These are phyloP conservation scores for Halichoeres trimaculatus DNA, from an alignment of 2,113 vertebrate genomes.

Conservation along the genomic window DNA sequence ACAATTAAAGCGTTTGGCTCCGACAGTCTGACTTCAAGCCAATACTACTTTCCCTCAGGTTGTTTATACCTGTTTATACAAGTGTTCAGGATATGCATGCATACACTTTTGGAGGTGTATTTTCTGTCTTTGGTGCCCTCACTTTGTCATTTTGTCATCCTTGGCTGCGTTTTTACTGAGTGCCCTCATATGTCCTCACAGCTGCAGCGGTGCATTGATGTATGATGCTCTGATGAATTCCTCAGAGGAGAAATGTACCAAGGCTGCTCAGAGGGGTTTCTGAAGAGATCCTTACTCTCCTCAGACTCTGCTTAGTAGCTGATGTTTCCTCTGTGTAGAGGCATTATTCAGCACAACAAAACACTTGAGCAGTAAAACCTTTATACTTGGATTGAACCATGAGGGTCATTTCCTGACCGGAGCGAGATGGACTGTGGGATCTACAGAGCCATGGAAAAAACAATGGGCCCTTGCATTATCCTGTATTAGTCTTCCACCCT, in stretches of 20 bases:
- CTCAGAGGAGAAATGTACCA: constrained; percentile 19
- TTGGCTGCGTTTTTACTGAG: constrained; percentile 18
- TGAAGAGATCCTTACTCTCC: constrained; percentile 44
- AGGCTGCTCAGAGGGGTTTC: constrained; percentile 27
- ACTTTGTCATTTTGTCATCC: constrained; percentile 7
- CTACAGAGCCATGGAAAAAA: constrained; percentile 41
- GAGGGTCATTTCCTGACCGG: constrained; percentile 65
- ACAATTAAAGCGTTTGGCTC: constrained; percentile 37
- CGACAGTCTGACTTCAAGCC: constrained; percentile 24
- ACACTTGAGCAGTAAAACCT: constrained; percentile 58
- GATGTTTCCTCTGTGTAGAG: constrained; percentile 37
- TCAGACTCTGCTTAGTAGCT: constrained; percentile 38
- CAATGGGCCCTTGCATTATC: constrained; percentile 38
- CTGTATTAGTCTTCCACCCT: constrained; percentile 17
- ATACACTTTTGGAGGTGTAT: constrained; percentile 2
- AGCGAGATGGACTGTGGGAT: constrained; percentile 27
- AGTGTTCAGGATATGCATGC: background rate
- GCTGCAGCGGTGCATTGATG: constrained; percentile 26
- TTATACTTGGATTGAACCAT: constrained; percentile 50
- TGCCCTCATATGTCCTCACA: constrained; percentile 25
- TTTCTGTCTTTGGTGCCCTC: background rate
- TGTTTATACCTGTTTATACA: background rate
- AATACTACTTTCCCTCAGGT: constrained; percentile 5
- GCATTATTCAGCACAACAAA: constrained; percentile 62
- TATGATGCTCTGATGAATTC: constrained; percentile 20